Base-by-base conservation (phyloP, 2,113 vertebrate species). In the Platycercus adscitus region DNA sequence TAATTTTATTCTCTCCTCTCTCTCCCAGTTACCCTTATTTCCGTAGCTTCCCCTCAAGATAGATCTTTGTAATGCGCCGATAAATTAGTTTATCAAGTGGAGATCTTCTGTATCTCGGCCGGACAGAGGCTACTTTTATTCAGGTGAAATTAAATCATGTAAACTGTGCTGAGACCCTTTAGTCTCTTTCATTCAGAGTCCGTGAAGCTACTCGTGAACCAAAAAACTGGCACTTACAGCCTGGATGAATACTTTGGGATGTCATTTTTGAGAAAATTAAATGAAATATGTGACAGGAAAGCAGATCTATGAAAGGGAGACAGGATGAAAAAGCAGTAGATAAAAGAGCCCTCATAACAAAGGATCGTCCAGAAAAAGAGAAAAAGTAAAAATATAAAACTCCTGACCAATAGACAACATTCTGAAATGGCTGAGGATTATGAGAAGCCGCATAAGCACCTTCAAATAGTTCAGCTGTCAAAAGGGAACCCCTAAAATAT, bases 321-420 rank as follows among this genome's bases (percentile, higher is more conserved):
- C 5, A 20, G 20, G 25, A 39, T 49, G 26, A 55, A 73, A 69
- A 81, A 44, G 24, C 39, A 79, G 20, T 18, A 55, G 20, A 65
- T 10, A 20, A 65, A 52, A 56, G 70, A 50, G 3, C 1, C 3
- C 19, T 68, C 15, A 19, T 43, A 19, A 35, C 9, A 41, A 75
- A 21, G 1, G 10, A 58, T 28, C 9, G 35, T 37, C 8, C 13
- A 70, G 33, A 47, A 64, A 76, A 47, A 1, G 7, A 29, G 5
- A 5, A 1, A 7, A 13, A 52, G 16, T 28, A 6, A 4, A 6
- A 9, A 44, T n/a, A 15, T 33, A 71, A 55, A 77, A 26, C 10
- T 11, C 2, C 23, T 1, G 52, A 37, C 3, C 6, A 73, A 44
- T 52, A 28, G 3, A 24, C 4, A 53, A 49, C 0, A 9, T 52